A percentile compares a stretch with the other conserved stretches of the same genome.
Evolutionary conservation across 2,797 vertebrate genomes (phyloP).

Genomic region (Carcharodon carcharias): DNA sequence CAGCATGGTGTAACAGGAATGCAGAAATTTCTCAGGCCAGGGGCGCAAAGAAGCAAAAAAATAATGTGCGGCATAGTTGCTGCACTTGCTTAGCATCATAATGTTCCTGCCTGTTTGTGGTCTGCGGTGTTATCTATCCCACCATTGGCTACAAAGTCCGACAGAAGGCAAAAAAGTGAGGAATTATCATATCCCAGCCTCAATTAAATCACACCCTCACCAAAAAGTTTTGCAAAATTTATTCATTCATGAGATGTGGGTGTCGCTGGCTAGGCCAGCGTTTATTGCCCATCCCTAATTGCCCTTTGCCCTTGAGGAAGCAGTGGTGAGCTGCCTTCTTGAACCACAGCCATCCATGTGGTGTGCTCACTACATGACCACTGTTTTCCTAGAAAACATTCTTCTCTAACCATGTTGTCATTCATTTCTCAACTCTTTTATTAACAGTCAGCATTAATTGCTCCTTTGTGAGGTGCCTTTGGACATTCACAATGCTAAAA

Average conservation of each 20-base stretch:
- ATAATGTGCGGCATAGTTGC: not conserved
- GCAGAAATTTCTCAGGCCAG: not conserved
- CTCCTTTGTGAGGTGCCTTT: not conserved
- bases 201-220: not conserved
- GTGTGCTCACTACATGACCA: too few relatives aligned
- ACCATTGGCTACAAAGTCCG: not conserved
- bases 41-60: not conserved
- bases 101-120: not conserved
- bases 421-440: not conserved
- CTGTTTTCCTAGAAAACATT: not conserved
- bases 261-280: too few relatives aligned
- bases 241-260: too few relatives aligned
- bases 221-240: too few relatives aligned
- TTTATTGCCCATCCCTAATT: too few relatives aligned
- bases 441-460: not conserved
- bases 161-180: not conserved
- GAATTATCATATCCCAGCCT: not conserved
- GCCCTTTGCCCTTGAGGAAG: too few relatives aligned
- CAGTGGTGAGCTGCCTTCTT: too few relatives aligned
- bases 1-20: not conserved
- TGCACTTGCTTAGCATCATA: not conserved
- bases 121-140: not conserved
- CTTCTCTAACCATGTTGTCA: not conserved
- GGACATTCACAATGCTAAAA: not conserved
- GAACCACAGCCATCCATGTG: too few relatives aligned